phyloP scores from a whole-genome alignment of 2,113 vertebrate genomes.

The Perca schrenkii region DNA sequence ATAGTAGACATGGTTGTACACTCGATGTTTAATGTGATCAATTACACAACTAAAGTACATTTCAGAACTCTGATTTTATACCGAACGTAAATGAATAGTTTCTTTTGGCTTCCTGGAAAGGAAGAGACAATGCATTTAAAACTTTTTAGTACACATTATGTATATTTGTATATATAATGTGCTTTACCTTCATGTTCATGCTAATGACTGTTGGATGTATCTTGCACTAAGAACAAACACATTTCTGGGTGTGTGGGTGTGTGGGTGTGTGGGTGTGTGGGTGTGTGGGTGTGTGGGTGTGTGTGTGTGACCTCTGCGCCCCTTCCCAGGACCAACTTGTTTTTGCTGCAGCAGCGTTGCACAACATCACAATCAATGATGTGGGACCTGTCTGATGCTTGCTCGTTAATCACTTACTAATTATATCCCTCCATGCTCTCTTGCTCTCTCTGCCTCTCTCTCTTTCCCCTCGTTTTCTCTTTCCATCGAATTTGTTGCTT shows the following conservation, averaged over 20 bases:
- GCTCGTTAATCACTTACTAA: slow-evolving; percentile 85
- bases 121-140: background rate
- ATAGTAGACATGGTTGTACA: background rate
- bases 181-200: slow-evolving; percentile 32
- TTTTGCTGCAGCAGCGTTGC: slow-evolving; percentile 63
- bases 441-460: slow-evolving; percentile 18
- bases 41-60: background rate
- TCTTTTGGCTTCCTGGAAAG: background rate
- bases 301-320: slow-evolving; percentile 49
- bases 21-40: background rate
- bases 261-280: too few relatives aligned
- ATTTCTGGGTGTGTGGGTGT: too few relatives aligned
- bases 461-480: slow-evolving; percentile 37
- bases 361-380: slow-evolving; percentile 80
- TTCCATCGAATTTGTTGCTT: slow-evolving; percentile 70
- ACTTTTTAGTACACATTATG: background rate
- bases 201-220: slow-evolving; percentile 55
- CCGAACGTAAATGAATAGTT: background rate
- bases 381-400: slow-evolving; percentile 74
- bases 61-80: background rate
- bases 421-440: slow-evolving; percentile 71
- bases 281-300: too few relatives aligned
- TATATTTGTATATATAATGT: slow-evolving; percentile 5
- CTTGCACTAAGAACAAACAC: slow-evolving; percentile 27
- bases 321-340: slow-evolving; percentile 62